These are phyloP conservation scores for Heliornis fulica DNA, from an alignment of 2,113 vertebrate genomes.

Conservation along the genomic window DNA sequence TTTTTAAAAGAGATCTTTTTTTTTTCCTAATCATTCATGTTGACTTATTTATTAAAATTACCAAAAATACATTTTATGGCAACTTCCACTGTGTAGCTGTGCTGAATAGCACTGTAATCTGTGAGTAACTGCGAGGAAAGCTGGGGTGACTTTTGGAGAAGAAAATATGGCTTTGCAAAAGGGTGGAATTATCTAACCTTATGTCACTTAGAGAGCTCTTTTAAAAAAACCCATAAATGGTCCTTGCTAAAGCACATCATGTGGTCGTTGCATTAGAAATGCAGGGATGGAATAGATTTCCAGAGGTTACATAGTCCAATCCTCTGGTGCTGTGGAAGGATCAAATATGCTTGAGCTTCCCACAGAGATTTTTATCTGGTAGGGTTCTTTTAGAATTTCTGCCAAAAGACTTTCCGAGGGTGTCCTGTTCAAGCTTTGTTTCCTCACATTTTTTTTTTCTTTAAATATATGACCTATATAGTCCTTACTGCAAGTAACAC, in stretches of 20 bases:
- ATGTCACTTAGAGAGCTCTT: neutral
- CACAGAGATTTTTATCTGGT: slow-evolving; percentile 33
- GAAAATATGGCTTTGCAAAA: neutral
- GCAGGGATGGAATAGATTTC: slow-evolving; percentile 28
- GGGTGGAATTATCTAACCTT: slow-evolving; percentile 18
- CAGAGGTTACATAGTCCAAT: slow-evolving; percentile 38
- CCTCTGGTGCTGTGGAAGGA: neutral
- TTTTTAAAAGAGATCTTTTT: neutral
- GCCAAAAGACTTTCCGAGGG: slow-evolving; percentile 9
- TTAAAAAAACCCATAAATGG: slow-evolving; percentile 37
- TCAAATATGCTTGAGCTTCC: slow-evolving; percentile 23
- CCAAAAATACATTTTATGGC: neutral
- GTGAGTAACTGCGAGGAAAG: neutral
- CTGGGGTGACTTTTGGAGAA: neutral
- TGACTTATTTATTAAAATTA: neutral
- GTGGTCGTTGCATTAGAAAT: slow-evolving; percentile 39
- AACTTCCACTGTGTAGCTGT: neutral
- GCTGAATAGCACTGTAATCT: neutral
- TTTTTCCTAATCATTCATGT: neutral
- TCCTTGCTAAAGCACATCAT: slow-evolving; percentile 45
- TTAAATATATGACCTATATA: slow-evolving; percentile 46
- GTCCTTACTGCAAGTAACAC: neutral
- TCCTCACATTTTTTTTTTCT: neutral
- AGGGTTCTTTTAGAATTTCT: slow-evolving; percentile 18
- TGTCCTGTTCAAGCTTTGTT: neutral